phyloP scores from a whole-genome alignment of 2,888 invertebrate species.

The Notodonta ziczac region DNA sequence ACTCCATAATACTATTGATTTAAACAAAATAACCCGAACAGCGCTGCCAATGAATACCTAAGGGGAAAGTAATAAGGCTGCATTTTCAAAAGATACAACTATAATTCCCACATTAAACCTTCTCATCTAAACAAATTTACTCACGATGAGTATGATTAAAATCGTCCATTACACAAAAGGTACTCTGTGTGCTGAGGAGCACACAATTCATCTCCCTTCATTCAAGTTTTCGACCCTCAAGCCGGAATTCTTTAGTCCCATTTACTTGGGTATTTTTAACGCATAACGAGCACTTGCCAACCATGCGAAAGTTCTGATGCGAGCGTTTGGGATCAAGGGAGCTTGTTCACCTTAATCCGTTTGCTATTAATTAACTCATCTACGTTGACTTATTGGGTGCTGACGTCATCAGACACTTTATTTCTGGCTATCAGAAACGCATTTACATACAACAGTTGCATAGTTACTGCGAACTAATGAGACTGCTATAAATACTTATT shows the following conservation, averaged over 20 bases:
- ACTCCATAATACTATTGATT: no score
- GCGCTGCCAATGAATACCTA: no score
- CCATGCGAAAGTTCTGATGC: background rate
- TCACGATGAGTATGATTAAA: conserved; percentile 15
- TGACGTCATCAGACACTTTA: background rate
- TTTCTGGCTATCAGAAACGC: conserved; percentile 1
- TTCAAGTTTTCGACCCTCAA: conserved; percentile 39
- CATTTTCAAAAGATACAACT: no score
- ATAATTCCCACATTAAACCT: conserved; percentile 1
- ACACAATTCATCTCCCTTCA: conserved; percentile 33
- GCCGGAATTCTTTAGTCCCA: conserved; percentile 21
- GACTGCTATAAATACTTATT: no score
- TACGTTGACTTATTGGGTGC: background rate
- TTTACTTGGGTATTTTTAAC: conserved; percentile 16
- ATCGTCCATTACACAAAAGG: conserved; percentile 11
- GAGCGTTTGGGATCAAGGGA: conserved; percentile 15
- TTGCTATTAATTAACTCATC: conserved; percentile 8
- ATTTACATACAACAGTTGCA: background rate
- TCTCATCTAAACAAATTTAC: conserved; percentile 6
- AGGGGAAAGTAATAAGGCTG: no score
- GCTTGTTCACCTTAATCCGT: conserved; percentile 23
- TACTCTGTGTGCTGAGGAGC: conserved; percentile 17
- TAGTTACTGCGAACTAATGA: background rate
- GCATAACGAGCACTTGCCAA: conserved; percentile 12
- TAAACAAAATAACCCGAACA: no score